Base-by-base conservation (phyloP, 2,797 vertebrate species). In the Cirrhinus molitorella region DNA sequence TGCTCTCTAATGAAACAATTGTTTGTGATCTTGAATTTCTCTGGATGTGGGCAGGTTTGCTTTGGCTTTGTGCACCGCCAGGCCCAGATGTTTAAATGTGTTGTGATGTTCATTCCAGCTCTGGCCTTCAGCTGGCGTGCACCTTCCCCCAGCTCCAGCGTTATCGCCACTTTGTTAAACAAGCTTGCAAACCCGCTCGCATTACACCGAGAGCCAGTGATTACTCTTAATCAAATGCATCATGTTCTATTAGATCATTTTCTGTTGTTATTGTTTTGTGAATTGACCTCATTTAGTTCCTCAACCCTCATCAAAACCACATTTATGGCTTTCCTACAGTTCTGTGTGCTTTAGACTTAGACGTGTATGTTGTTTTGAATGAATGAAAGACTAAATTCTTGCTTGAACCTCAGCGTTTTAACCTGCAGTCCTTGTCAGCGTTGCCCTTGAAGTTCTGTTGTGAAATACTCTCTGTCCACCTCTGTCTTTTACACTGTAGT, bases 61-160 rank as follows among this genome's bases (percentile, higher is more conserved):
- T 51, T 77, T 71, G 80, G 37, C 72, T 43, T 55, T 37, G 55
- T 23, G 71, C 25, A 13, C 66, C 47, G 51, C 25, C n/a, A 79
- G 66, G 45, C 67, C 83, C 90, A 88, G 82, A 86, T 89, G 87
- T 88, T 83, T 12, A 53, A 13, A 57, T 75, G 72, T 65, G 34
- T 51, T 61, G 85, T 82, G 70, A 83, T 85, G 83, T 84, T 86
- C 71, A 72, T 81, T 83, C 80, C 77, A 80, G 67, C 81, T 81
- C 49, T 73, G 66, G 68, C 79, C 70, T 28, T 61, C n/a, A 47
- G 75, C 75, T 49, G 72, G 51, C 55, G n/a, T 57, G 40, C 28
- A 65, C 61, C 51, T 75, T 80, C 45, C 16, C 80, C 40, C 5
- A 1, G 43, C 28, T 79, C 73, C 37, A 75, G 47, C 23, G 63